phyloP scores from a whole-genome alignment of 2,888 invertebrate species.

The Rotaria macrura region DNA sequence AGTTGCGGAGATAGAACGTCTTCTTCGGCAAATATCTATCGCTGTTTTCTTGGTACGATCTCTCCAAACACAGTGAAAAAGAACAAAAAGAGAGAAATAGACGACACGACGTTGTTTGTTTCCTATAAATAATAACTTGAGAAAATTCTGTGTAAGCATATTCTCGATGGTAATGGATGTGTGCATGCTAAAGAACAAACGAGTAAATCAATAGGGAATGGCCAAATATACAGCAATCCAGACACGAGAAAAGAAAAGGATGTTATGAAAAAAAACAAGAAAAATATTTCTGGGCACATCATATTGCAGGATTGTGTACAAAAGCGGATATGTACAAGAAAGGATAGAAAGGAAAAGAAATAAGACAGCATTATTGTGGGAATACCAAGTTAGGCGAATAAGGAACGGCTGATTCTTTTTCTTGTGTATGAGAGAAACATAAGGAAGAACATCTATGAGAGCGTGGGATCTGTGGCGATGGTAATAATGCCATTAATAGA shows the following conservation, averaged over 20 bases:
- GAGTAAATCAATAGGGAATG: neutral
- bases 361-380: neutral
- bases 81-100: neutral
- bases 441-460: neutral
- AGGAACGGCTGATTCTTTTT: neutral
- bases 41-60: neutral
- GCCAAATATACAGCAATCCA: neutral
- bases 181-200: neutral
- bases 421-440: neutral
- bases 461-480: neutral
- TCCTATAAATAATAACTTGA: neutral
- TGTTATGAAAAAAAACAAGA: neutral
- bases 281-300: neutral
- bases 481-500: neutral
- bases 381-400: neutral
- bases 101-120: neutral
- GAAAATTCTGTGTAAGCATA: neutral
- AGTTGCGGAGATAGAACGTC: neutral
- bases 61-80: neutral
- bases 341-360: neutral
- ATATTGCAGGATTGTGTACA: neutral
- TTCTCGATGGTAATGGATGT: neutral
- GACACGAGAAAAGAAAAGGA: neutral
- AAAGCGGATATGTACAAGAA: neutral
- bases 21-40: neutral